These are phyloP conservation scores for Neosilurus hyrtlii DNA, from an alignment of 2,797 vertebrate genomes.

Conservation along the genomic window DNA sequence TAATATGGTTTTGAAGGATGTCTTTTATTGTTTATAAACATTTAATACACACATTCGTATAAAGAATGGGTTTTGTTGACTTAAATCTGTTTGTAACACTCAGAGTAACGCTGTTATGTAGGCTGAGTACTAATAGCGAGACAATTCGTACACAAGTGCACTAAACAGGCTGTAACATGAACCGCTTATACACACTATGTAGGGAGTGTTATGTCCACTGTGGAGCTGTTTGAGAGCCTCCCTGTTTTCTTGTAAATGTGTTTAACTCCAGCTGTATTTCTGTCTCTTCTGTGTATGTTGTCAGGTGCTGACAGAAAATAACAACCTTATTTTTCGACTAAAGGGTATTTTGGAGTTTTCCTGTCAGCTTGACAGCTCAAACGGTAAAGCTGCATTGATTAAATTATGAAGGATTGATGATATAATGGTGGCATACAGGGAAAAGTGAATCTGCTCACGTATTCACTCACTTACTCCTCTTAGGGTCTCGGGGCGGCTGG, in stretches of 20 bases:
- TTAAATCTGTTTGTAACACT: not conserved
- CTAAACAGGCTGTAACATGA: not conserved
- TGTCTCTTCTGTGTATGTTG: not conserved
- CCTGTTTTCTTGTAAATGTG: not conserved
- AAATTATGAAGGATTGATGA: not conserved
- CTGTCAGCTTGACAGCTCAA: constrained; percentile 79
- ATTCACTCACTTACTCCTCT: too few relatives aligned
- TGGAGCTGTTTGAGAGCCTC: not conserved
- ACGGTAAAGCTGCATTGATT: constrained; percentile 70
- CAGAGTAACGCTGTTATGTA: too few relatives aligned
- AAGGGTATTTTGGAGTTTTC: constrained; percentile 84
- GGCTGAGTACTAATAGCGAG: not conserved
- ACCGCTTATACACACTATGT: not conserved
- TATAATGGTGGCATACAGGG: not conserved
- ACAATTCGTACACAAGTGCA: not conserved
- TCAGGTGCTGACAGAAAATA: constrained; percentile 66
- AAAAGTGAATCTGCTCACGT: not conserved
- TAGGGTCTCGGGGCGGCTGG: too few relatives aligned
- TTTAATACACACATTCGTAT: too few relatives aligned
- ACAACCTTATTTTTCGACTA: constrained; percentile 78
- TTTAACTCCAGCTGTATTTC: too few relatives aligned
- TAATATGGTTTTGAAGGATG: not conserved
- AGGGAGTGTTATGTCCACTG: not conserved
- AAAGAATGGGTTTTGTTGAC: not conserved
- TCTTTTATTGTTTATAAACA: not conserved